Conservation (phyloP, 2,888 invertebrate species). For the Cataglyphis livida region DNA sequence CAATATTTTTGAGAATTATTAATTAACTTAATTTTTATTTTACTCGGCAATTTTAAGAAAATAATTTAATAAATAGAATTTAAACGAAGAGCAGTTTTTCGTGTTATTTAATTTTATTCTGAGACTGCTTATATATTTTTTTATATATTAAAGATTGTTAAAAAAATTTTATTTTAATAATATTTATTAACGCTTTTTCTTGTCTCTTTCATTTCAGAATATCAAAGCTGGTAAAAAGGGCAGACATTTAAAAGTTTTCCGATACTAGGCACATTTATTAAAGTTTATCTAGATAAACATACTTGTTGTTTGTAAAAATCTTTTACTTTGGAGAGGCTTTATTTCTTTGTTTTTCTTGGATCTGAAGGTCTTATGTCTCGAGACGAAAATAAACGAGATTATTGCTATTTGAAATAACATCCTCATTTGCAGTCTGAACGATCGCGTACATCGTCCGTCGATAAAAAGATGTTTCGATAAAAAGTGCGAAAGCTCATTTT, state of each 20-base stretch:
- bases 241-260: constrained; percentile 5
- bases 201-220: constrained; percentile 1
- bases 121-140: not conserved
- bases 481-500: constrained; percentile 22
- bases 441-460: not conserved
- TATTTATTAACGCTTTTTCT: not conserved
- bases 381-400: not conserved
- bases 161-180: constrained; percentile 18
- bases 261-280: constrained; percentile 33
- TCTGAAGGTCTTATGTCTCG: not conserved
- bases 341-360: not conserved
- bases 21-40: not conserved
- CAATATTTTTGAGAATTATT: not conserved
- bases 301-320: constrained; percentile 4
- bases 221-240: constrained; percentile 19
- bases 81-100: not conserved
- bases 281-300: constrained; percentile 25
- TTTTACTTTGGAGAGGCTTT: constrained; percentile 8
- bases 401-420: constrained; percentile 26
- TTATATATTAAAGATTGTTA: constrained; percentile 15
- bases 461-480: constrained; percentile 14
- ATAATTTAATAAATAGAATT: not conserved
- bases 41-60: not conserved
- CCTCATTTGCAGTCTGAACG: constrained; percentile 11
- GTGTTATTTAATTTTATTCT: not conserved